Percentiles rank a stretch among this genome's conserved stretches.
These are phyloP conservation scores for Oxyura jamaicensis DNA, from an alignment of 2,113 vertebrate genomes.

Conservation along the genomic window DNA sequence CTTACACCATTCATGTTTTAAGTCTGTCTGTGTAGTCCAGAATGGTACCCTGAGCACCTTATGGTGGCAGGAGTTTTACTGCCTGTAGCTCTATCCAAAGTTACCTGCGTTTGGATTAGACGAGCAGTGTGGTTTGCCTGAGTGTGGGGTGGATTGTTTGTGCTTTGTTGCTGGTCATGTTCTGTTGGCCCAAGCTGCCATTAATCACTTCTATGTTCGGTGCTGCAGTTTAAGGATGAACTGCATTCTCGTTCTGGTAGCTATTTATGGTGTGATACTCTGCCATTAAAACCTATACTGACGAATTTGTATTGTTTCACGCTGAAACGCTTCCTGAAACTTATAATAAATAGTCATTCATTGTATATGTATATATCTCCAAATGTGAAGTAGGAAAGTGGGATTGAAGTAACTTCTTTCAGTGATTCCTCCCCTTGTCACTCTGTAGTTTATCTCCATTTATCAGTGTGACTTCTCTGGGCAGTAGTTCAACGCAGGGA, in stretches of 20 bases:
- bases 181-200: background rate
- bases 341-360: accelerated
- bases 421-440: background rate
- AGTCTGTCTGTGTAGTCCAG: background rate
- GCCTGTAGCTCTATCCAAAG: background rate
- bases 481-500: background rate
- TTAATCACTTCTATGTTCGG: background rate
- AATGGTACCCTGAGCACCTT: background rate
- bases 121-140: background rate
- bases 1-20: background rate
- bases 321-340: background rate
- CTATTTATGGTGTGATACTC: background rate
- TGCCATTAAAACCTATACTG: background rate
- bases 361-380: accelerated
- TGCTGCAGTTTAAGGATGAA: background rate
- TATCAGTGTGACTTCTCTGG: background rate
- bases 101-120: background rate
- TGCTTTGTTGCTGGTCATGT: background rate
- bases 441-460: background rate
- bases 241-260: background rate
- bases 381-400: background rate
- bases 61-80: background rate
- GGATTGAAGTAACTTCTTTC: background rate
- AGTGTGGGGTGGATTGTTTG: background rate
- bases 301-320: background rate